A percentile compares a stretch with the other conserved stretches of the same genome.
Evolutionary conservation across 2,113 vertebrate species (phyloP).

Genomic region (Eubucco bourcierii): DNA sequence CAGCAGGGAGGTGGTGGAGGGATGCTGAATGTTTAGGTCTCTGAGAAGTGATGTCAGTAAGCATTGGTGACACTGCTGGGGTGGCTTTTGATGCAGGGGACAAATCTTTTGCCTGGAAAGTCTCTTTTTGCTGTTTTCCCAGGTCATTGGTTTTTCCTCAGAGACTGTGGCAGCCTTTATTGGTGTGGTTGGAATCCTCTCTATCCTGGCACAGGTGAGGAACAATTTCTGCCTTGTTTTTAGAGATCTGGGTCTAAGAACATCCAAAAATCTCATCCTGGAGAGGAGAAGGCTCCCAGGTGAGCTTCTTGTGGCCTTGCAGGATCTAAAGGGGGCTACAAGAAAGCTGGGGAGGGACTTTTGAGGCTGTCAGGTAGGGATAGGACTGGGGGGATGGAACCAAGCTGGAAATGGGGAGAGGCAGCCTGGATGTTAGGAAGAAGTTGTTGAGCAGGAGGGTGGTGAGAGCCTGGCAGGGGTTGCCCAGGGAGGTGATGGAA

Average conservation of each 20-base stretch:
- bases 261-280: background rate
- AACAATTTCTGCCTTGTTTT: background rate
- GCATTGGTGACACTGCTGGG: background rate
- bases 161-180: slow-evolving; percentile 92
- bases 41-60: background rate
- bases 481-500: no score
- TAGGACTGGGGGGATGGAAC: no score
- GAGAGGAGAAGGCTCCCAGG: no score
- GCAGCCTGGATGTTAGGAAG: no score
- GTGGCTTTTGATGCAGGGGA: background rate
- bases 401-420: no score
- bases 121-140: slow-evolving; percentile 11
- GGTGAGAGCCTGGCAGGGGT: no score
- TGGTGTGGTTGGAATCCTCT: slow-evolving; percentile 89
- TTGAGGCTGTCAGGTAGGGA: no score
- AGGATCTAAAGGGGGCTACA: no score
- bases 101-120: background rate
- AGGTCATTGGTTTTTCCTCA: slow-evolving; percentile 88
- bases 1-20: background rate
- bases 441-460: no score
- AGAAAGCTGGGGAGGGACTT: no score
- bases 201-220: slow-evolving; percentile 90
- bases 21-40: background rate
- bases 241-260: background rate
- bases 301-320: no score